Base-by-base conservation (phyloP, 1,140 invertebrate species). In the Drosophila sp. region DNA sequence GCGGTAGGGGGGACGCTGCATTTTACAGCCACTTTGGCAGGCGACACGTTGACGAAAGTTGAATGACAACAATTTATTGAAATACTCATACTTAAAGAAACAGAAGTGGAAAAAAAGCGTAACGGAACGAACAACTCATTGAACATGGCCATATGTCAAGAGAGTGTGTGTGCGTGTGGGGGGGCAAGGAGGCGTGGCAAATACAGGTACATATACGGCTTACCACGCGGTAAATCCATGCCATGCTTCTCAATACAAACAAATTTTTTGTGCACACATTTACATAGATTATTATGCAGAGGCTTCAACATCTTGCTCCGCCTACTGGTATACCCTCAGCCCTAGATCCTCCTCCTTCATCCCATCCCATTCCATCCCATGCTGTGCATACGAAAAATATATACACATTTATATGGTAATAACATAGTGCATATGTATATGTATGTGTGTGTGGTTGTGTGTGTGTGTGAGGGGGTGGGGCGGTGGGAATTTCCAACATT, bases 21-120 rank as follows among this genome's bases (percentile, higher is more conserved):
- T 76, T 79, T 83, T 79, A 76, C 72, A 74, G 80, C 67, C 76
- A 83, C 80, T 83, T 83, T 83, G 71, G 57, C 66, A 72, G 80
- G 75, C 67, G 69, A 83, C 72, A 69, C 50, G 63, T 60, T 75
- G 75, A 71, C 70, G 29, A 77, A 56, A 67, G 74, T 81, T 60
- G 54, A 60, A 50, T 60, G 64, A 41, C 27, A 75, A 61, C 79
- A 55, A 50, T 74, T 83, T 79, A 83, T 83, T 83, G 76, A 79
- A 79, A 83, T 69, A 64, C 60, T 76, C 66, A 70, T 75, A 76
- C 65, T 63, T 47, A 67, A 76, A 76, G 30, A 66, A 76, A 32
- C 8, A 17, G 50, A 33, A 44, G 2, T 30, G 7, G 23, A 30
- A 33, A 35, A 35, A 25, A 30, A 56, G 23, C 7, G 7, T 25